These are phyloP conservation scores for Corythornis vintsioides DNA, from an alignment of 2,113 vertebrate genomes.

Conservation along the genomic window DNA sequence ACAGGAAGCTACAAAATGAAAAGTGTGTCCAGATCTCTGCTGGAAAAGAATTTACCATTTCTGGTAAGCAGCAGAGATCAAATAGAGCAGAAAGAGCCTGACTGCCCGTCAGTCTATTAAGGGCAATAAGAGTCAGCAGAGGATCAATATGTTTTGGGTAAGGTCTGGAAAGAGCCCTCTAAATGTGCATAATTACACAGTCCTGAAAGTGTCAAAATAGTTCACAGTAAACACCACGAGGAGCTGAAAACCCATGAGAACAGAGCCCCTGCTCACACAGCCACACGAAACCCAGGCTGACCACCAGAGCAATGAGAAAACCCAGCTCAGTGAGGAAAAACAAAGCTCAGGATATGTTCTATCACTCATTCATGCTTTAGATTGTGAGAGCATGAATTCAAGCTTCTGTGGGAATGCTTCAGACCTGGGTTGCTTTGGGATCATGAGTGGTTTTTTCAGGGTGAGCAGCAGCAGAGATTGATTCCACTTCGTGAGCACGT, in stretches of 20 bases:
- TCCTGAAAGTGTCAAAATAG: neutral
- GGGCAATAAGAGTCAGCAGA: neutral
- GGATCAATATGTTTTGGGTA: neutral
- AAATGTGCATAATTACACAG: neutral
- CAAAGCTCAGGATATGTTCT: neutral
- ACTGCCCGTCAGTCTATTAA: neutral
- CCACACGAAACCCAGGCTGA: neutral
- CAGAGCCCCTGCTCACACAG: neutral
- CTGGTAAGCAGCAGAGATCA: neutral
- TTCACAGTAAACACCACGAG: neutral
- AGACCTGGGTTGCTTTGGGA: neutral
- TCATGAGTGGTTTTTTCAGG: neutral
- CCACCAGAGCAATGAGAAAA: neutral
- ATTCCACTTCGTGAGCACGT: neutral
- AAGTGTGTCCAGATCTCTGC: neutral
- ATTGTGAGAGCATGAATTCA: neutral
- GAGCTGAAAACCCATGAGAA: neutral
- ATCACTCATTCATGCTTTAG: neutral
- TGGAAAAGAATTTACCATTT: slow-evolving; percentile 1
- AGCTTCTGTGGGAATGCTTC: neutral
- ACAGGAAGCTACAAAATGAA: neutral
- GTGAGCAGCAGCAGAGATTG: neutral
- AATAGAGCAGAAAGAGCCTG: neutral
- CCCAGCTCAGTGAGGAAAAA: neutral
- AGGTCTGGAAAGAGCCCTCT: neutral